A percentile compares a stretch with the other conserved stretches of the same genome.
Conservation (phyloP, 2,113 vertebrate species). For the Dromaius novaehollandiae region DNA sequence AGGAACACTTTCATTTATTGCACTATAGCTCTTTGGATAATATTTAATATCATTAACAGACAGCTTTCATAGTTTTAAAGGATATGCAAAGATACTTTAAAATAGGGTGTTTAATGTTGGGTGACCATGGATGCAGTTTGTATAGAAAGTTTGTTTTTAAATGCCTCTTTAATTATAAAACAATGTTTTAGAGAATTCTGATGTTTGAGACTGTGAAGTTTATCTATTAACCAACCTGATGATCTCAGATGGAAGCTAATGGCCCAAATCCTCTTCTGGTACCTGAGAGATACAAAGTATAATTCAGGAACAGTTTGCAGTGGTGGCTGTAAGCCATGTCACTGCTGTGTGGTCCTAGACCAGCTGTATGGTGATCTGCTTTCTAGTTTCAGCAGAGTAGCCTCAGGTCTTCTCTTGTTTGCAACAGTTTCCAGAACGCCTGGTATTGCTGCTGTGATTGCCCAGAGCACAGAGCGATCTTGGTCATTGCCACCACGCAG, state of each 20-base stretch:
- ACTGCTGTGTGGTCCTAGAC: neutral
- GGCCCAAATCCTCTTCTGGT: neutral
- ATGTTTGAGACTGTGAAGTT: neutral
- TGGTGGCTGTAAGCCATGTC: slow-evolving; percentile 20
- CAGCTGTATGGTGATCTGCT: slow-evolving; percentile 17
- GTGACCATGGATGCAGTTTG: neutral
- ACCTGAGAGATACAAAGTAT: neutral
- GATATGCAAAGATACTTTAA: neutral
- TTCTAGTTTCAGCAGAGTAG: neutral
- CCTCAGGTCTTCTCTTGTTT: slow-evolving; percentile 16
- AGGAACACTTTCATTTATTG: neutral
- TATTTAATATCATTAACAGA: neutral
- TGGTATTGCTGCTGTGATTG: neutral
- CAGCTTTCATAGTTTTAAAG: neutral
- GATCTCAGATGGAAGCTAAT: neutral
- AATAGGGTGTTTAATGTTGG: neutral
- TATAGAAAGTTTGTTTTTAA: neutral
- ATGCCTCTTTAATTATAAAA: neutral
- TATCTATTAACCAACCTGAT: neutral
- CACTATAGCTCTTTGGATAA: neutral
- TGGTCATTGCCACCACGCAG: neutral
- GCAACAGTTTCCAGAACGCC: neutral
- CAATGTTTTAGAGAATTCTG: neutral
- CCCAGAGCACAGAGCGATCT: neutral
- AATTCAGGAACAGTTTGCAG: slow-evolving; percentile 15